Base-by-base conservation (phyloP, 2,888 invertebrate genomes). In the Alviniconcha strummeri region DNA sequence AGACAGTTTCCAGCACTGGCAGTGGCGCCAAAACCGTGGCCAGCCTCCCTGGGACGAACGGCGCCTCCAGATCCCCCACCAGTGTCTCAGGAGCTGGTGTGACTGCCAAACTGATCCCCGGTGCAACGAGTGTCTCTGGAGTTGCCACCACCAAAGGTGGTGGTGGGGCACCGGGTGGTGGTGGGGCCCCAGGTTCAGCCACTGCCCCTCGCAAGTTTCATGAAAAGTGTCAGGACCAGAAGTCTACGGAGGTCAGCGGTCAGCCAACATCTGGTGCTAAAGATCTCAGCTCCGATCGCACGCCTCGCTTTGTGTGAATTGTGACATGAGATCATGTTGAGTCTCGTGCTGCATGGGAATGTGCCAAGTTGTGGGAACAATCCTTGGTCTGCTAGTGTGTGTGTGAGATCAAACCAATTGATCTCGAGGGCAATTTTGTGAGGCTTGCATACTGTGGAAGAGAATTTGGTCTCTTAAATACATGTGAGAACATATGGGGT, bases 271-370 rank as follows among this genome's bases (percentile, higher is more conserved):
- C 67, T 69, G 64, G 74, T 64, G 75, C 75, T 67, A 82, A 69
- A 69, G 76, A 77, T 36, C 64, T 85, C 69, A 85, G 85, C 67
- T 85, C 84, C 77, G 88, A 88, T 76, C 85, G 88, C 72, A 88
- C 88, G 15, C 87, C 87, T 13, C 84, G 88, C 81, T 88, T 88
- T 86, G 88, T 88, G 17, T 88, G 80, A 81, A 11, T 54, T 54
- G 60, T 54, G 67, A 52, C 19, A 6, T 74, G n/a, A 57, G 54
- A 5, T 9, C 15, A 54, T 55, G n/a, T 64, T 13, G 64, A 52
- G 55, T 52, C 54, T 60, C 13, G 2, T 9, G 55, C 8, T 56
- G 77, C 52, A 5, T 57, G n/a, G 19, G 17, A 17, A 6, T 55
- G 8, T 57, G 56, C 4, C 19, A n/a, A 56, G 19, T 5, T 11